Evolutionary conservation across 1,140 invertebrate genomes (phyloP), one percentile per base, ranked within the genome.

Genomic region (Myzus persicae): DNA sequence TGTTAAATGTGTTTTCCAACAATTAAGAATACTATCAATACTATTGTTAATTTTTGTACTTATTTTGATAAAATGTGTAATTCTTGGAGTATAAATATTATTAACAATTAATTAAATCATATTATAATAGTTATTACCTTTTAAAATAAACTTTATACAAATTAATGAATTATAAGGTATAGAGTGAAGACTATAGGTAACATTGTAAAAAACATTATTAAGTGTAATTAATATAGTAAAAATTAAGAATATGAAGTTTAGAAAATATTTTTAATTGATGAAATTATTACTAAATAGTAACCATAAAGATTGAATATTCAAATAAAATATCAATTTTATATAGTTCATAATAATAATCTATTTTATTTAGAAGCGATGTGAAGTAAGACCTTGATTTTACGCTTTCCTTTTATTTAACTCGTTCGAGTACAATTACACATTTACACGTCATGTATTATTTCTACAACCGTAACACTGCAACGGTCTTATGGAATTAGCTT

Each of bases 371-470:
- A 88, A 1, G 6, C 14, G 18, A 76, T 40, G 18, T 40, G 38
- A 59, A 18, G 11, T 26, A 40, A 59, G 54, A 59, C 88, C 51
- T 90, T 59, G 88, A 90, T 90, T 90, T 59, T 59, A 90, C 88
- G 88, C 88, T 59, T 90, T 90, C 88, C 11, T 90, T 90, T 26
- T 26, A 59, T 88, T 24, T 88, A 88, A 90, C 24, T 90, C 36
- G 51, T 59, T 90, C 38, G 14, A 40, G 36, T 90, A 59, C 51
- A 90, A 42, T 59, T 88, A 51, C n/a, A n/a, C n/a, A n/a, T n/a
- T 89, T 59, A 48, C 36, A 24, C 59, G n/a, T n/a, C n/a, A n/a
- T 76, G 31, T n/a, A 76, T 76, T 76, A 76, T 76, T 76, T 90
- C 24, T 90, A 59, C 24, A 90, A 38, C 38, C 36, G 38, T 40